Base-by-base conservation (phyloP, 2,797 vertebrate genomes). In the Odontamblyopus lacepedii region DNA sequence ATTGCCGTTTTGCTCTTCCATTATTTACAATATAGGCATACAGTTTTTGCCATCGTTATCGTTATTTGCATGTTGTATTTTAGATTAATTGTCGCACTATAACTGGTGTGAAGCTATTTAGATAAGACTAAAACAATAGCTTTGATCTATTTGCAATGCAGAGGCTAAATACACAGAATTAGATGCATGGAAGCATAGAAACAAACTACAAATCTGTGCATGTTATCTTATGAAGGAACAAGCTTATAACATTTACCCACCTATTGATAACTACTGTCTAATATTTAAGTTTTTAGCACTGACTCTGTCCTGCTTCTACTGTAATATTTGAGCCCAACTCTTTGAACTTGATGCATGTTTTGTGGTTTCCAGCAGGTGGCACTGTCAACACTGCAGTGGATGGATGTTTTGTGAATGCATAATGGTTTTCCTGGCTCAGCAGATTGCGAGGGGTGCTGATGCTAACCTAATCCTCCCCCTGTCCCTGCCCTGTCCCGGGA, bases 341-440 rank as follows among this genome's bases (percentile, higher is more conserved):
- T 69, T 60, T 79, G 62, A 78, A 72, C 66, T 23, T 11, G 41
- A 16, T 80, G 85, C 76, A 73, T 1, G 3, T 4, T 44, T 63
- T 32, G 5, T 61, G 62, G 69, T 44, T 63, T 83, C 91, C 92
- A 92, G 87, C 81, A 92, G 90, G 82, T 81, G 90, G 90, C 88
- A 82, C 51, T 79, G 86, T 86, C 85, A 75, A 79, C 70, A 30
- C 85, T 85, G 79, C 83, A 84, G 79, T 68, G 50, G 38, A 61
- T 29, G 73, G 71, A 86, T 77, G 78, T 78, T 69, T 61, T 59
- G 67, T 75, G 81, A 86, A 89, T 84, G 82, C 78, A 86, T 77
- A 86, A 89, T 81, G 64, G 18, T 68, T 69, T 80, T 73, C 72
- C 72, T 88, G 83, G 79, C 78, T 91, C 85, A 91, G 87, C 87